phyloP scores from a whole-genome alignment of 2,113 vertebrate genomes.

The Nanorana parkeri region DNA sequence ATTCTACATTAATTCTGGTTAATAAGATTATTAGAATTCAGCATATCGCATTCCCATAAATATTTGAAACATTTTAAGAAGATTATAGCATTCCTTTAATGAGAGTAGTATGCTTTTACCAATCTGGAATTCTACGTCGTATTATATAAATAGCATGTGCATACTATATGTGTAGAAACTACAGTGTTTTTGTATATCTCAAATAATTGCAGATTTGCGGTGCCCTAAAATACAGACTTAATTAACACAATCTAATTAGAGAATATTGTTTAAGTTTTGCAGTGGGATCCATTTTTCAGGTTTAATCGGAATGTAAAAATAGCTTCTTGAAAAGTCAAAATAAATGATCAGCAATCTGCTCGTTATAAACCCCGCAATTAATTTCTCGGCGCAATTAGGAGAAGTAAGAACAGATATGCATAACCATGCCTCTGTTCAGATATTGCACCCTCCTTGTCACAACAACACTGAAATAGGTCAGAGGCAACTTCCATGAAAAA shows the following conservation, averaged over 20 bases:
- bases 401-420: neutral
- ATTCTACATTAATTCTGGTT: too few relatives aligned
- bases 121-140: too few relatives aligned
- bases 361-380: constrained; percentile 19
- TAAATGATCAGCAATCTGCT: constrained; percentile 13
- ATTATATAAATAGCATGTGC: too few relatives aligned
- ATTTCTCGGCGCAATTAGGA: constrained; percentile 19
- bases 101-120: too few relatives aligned
- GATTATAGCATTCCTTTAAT: too few relatives aligned
- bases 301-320: constrained; percentile 3
- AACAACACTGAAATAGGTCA: constrained; percentile 28
- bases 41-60: too few relatives aligned
- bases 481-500: neutral
- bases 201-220: neutral
- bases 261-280: neutral
- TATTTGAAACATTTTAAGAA: too few relatives aligned
- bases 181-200: too few relatives aligned
- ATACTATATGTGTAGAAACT: too few relatives aligned
- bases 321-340: constrained; percentile 24
- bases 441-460: constrained; percentile 14
- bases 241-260: neutral
- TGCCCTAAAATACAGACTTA: neutral
- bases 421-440: neutral
- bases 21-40: too few relatives aligned
- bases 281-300: constrained; percentile 24